phyloP scores from a whole-genome alignment of 2,888 invertebrate genomes.

The Acleris literana region DNA sequence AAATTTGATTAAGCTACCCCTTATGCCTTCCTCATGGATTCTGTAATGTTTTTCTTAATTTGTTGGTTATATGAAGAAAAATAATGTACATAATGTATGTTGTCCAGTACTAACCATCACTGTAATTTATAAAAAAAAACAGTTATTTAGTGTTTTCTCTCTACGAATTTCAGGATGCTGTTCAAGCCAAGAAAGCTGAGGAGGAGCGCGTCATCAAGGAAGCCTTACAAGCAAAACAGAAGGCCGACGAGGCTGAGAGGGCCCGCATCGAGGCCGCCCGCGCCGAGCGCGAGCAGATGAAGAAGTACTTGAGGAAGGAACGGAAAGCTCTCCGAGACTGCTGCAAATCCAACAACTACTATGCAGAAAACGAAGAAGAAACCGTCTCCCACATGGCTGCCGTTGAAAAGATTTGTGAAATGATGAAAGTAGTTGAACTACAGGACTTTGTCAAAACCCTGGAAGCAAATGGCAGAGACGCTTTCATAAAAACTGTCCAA shows the following conservation, averaged over 20 bases:
- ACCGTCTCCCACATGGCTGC: constrained; percentile 93
- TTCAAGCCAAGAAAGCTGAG: constrained; percentile 92
- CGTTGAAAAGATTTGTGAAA: constrained; percentile 95
- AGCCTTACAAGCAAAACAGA: constrained; percentile 89
- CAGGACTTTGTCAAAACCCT: constrained; percentile 89
- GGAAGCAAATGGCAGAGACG: constrained; percentile 85
- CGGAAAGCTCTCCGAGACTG: constrained; percentile 90
- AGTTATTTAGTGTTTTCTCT: neutral
- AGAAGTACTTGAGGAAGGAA: constrained; percentile 94
- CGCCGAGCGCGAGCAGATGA: constrained; percentile 92
- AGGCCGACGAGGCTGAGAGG: constrained; percentile 91
- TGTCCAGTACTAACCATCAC: too few relatives aligned
- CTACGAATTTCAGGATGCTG: constrained; percentile 84
- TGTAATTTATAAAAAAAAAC: too few relatives aligned
- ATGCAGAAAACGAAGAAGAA: constrained; percentile 87
- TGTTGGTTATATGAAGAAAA: neutral
- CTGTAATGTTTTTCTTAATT: neutral
- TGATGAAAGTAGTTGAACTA: constrained; percentile 87
- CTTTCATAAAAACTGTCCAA: constrained; percentile 87
- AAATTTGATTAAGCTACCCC: neutral
- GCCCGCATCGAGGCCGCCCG: constrained; percentile 92
- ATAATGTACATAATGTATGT: too few relatives aligned
- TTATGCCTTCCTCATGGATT: neutral
- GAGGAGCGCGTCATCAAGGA: constrained; percentile 90
- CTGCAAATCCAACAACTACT: constrained; percentile 93